These are phyloP conservation scores for Anodontia alba DNA, from an alignment of 2,888 invertebrate species.

Conservation along the genomic window DNA sequence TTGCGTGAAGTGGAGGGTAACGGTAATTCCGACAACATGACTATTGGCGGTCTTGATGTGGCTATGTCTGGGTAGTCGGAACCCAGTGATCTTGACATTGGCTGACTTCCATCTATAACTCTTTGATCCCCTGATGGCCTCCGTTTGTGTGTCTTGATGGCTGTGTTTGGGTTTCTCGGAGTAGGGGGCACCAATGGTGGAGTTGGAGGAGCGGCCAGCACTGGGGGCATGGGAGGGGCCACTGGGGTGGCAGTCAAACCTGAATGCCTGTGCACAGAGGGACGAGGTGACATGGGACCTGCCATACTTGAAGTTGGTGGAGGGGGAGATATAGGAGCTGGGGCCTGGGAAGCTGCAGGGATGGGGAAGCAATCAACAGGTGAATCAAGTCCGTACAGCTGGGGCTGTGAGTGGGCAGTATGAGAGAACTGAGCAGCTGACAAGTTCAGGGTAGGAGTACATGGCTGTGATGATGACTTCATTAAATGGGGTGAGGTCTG, in stretches of 20 bases:
- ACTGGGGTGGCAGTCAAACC: constrained; percentile 39
- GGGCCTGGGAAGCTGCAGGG: constrained; percentile 41
- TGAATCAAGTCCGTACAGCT: constrained; percentile 14
- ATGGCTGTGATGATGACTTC: constrained; percentile 16
- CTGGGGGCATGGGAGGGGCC: constrained; percentile 56
- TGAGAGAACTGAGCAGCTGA: constrained; percentile 25
- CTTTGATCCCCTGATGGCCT: constrained; percentile 55
- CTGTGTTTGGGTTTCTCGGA: constrained; percentile 41
- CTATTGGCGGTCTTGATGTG: constrained; percentile 29
- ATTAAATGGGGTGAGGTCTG: background rate
- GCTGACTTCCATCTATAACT: constrained; percentile 58
- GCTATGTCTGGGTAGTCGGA: constrained; percentile 42
- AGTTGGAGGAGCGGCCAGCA: constrained; percentile 31
- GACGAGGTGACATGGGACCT: constrained; percentile 53
- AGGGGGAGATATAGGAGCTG: constrained; percentile 47
- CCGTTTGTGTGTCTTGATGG: constrained; percentile 51
- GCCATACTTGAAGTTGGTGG: constrained; percentile 7
- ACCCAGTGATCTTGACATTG: constrained; percentile 40
- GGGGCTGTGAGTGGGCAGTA: constrained; percentile 20
- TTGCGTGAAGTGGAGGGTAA: constrained; percentile 10
- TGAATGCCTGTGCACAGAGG: constrained; percentile 46
- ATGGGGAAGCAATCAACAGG: constrained; percentile 39
- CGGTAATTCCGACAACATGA: constrained; percentile 17
- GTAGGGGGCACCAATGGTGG: constrained; percentile 53
- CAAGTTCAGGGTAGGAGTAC: constrained; percentile 15